Base-by-base conservation (phyloP, 2,888 invertebrate genomes). In the Nemapogon koenigi region DNA sequence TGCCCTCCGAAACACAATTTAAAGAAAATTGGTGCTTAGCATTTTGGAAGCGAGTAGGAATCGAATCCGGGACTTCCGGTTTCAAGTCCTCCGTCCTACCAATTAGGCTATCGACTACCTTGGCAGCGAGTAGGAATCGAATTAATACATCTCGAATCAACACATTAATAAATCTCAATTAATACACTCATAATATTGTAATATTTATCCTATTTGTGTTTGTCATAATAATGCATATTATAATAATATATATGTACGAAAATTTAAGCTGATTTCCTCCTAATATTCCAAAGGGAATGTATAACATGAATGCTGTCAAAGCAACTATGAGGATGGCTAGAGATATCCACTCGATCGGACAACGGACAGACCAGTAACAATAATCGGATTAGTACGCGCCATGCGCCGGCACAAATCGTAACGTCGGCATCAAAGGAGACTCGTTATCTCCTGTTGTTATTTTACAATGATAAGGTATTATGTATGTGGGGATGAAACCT, bases 311-410 rank as follows among this genome's bases (percentile, higher is more conserved):
- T n/a, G n/a, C n/a, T n/a, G n/a, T n/a, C n/a, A n/a, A n/a, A n/a
- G n/a, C n/a, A n/a, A n/a, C n/a, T 14, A 31, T 8, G 3, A 13
- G 18, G 33, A 4, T 3, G 19, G 19, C 11, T 31, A 16, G 6
- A 18, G 19, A 8, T 4, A 18, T 14, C 18, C 19, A 19, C 33
- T 33, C 13, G 13, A 11, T 3, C 18, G 19, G 16, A 3, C 19
- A 14, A 28, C 19, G 7, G 19, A 19, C 33, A 18, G 18, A 33
- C 19, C 19, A 14, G 19, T 19, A 13, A 18, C 19, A 19, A 45
- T 65, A 65, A 66, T 63, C 62, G 51, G 60, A 61, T 67, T 65
- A 63, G 49, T 43, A 53, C 53, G 54, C 54, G 53, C 51, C 54
- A 47, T 49, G 55, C 32, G 25, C 27, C 26, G 27, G 37, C 57